These are phyloP conservation scores for Corbicula japonica DNA, from an alignment of 2,888 invertebrate genomes.

Conservation along the genomic window DNA sequence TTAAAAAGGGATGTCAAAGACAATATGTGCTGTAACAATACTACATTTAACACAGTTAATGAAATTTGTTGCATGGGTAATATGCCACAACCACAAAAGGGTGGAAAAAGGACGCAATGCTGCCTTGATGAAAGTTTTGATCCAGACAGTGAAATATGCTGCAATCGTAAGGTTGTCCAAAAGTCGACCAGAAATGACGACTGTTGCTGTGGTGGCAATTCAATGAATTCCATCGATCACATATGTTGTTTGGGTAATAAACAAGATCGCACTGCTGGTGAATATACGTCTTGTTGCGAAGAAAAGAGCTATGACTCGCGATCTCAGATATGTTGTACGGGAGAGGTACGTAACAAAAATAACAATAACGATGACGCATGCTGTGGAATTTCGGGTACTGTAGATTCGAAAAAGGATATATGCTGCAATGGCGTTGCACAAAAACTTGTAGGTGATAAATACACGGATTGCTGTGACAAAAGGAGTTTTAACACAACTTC, in stretches of 20 bases:
- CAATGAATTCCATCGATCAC: conserved; percentile 33
- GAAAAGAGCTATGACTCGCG: conserved; percentile 36
- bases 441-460: conserved; percentile 33
- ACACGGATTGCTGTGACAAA: conserved; percentile 47
- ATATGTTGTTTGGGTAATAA: conserved; percentile 47
- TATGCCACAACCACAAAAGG: conserved; percentile 23
- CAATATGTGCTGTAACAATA: conserved; percentile 47
- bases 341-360: conserved; percentile 28
- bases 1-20: conserved; percentile 25
- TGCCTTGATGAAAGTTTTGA: conserved; percentile 43
- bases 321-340: conserved; percentile 50
- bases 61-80: conserved; percentile 51
- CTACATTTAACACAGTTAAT: conserved; percentile 34
- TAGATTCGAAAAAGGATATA: conserved; percentile 33
- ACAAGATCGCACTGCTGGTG: conserved; percentile 5
- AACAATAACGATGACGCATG: conserved; percentile 48
- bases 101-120: conserved; percentile 24
- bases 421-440: conserved; percentile 40
- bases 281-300: conserved; percentile 50
- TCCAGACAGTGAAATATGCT: conserved; percentile 36
- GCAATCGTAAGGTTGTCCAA: conserved; percentile 21
- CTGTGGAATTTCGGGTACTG: conserved; percentile 42
- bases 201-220: conserved; percentile 48
- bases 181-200: conserved; percentile 35
- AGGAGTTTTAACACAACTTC: conserved; percentile 31